These are phyloP conservation scores for Brachylomia viminalis DNA, from an alignment of 2,888 invertebrate genomes.

Conservation along the genomic window DNA sequence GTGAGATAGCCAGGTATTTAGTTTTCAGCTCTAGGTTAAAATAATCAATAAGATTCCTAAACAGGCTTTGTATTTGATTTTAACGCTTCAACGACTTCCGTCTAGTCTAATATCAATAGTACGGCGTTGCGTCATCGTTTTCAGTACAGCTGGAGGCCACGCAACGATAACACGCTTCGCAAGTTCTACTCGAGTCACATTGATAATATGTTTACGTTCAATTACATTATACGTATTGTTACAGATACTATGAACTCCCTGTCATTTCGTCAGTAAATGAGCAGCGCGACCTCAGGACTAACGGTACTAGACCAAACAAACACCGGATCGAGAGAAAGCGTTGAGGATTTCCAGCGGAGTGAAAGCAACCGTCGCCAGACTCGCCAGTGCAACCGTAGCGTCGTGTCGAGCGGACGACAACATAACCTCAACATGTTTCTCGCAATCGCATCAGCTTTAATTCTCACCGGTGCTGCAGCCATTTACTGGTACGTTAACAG, in stretches of 20 bases:
- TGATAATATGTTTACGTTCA: constrained; percentile 33
- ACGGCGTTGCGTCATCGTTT: constrained; percentile 69
- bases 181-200: constrained; percentile 27
- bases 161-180: constrained; percentile 73
- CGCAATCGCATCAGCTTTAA: constrained; percentile 77
- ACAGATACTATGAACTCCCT: constrained; percentile 57
- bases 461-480: constrained; percentile 77
- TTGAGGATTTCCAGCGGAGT: constrained; percentile 84
- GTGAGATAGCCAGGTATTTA: constrained; percentile 38
- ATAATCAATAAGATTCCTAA: constrained; percentile 46
- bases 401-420: constrained; percentile 80
- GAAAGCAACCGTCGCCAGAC: constrained; percentile 84
- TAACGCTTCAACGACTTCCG: constrained; percentile 58
- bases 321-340: constrained; percentile 86
- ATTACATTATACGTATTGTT: constrained; percentile 54
- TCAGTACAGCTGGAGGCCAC: constrained; percentile 72
- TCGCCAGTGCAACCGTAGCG: constrained; percentile 80
- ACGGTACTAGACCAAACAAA: constrained; percentile 84
- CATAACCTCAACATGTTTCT: constrained; percentile 84
- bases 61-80: constrained; percentile 42
- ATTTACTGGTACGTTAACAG: constrained; percentile 88
- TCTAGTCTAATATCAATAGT: constrained; percentile 58
- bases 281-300: constrained; percentile 77
- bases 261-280: constrained; percentile 63
- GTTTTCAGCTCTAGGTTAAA: constrained; percentile 30